These are phyloP conservation scores for Euglossa dilemma DNA, from an alignment of 1,140 invertebrate genomes.

Conservation along the genomic window DNA sequence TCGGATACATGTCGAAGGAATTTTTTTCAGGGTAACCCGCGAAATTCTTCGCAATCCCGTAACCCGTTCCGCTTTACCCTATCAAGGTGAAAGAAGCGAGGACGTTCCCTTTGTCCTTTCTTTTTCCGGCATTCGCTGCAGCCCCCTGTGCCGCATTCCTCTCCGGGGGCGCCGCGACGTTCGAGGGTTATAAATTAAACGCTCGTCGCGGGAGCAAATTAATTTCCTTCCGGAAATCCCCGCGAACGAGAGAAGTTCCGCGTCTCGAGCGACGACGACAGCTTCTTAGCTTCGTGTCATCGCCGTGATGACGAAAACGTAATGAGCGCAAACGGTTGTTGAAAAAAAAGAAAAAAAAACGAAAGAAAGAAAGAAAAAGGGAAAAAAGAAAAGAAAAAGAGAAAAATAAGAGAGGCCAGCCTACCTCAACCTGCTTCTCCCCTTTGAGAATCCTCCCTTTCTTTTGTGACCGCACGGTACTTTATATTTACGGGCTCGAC, in stretches of 20 bases:
- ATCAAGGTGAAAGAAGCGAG: neutral
- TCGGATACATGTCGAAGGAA: neutral
- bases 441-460: slow-evolving; percentile 24
- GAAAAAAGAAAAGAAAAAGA: neutral
- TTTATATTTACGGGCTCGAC: slow-evolving; percentile 23
- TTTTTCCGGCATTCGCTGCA: no score
- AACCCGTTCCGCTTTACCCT: neutral
- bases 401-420: neutral
- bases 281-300: neutral
- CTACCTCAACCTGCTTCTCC: slow-evolving; percentile 5
- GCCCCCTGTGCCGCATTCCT: neutral
- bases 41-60: neutral
- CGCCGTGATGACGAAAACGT: neutral
- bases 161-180: neutral
- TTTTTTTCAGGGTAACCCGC: neutral
- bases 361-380: neutral
- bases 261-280: neutral
- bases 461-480: slow-evolving; percentile 11
- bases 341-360: neutral
- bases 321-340: neutral
- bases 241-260: neutral
- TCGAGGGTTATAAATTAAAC: slow-evolving; percentile 23
- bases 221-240: slow-evolving; percentile 20
- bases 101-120: no score
- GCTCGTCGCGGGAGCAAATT: neutral